These are phyloP conservation scores for Xerus inauris DNA, from an alignment of 2,113 vertebrate genomes.

Conservation along the genomic window DNA sequence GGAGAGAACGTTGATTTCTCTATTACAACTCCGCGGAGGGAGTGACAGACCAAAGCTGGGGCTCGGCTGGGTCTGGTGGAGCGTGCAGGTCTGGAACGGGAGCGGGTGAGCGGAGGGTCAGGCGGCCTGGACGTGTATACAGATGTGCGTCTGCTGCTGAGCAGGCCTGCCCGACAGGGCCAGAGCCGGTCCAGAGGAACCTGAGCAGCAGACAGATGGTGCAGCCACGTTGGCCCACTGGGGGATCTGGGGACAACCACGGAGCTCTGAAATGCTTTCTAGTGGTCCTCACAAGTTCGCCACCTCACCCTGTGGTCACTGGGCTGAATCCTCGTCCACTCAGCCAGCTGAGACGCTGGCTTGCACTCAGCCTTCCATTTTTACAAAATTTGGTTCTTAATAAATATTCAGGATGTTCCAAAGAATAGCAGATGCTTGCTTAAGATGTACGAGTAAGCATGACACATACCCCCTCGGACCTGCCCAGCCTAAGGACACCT, in stretches of 20 bases:
- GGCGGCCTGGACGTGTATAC: constrained; percentile 77
- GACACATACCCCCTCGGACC: accelerated
- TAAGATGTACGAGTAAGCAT: not conserved
- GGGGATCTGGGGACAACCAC: no score
- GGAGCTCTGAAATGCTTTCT: not conserved
- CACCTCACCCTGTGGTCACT: accelerated
- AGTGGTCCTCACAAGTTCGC: not conserved
- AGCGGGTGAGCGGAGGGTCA: constrained; percentile 83
- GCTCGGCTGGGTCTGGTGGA: constrained; percentile 87
- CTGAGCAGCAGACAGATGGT: not conserved
- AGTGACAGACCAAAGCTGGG: constrained; percentile 89
- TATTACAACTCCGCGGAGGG: constrained; percentile 88
- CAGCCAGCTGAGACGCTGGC: not conserved
- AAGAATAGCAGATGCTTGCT: not conserved
- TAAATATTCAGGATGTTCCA: not conserved
- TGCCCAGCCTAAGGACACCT: not conserved
- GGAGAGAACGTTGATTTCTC: constrained; percentile 93
- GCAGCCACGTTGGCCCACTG: accelerated
- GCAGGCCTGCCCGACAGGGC: constrained; percentile 71
- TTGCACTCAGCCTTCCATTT: not conserved
- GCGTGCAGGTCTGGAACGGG: constrained; percentile 90
- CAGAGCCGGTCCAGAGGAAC: not conserved
- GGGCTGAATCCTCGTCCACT: not conserved
- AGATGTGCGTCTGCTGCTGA: constrained; percentile 79
- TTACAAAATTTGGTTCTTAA: not conserved